phyloP scores from a whole-genome alignment of 1,140 invertebrate species.

The Coelopa frigida region DNA sequence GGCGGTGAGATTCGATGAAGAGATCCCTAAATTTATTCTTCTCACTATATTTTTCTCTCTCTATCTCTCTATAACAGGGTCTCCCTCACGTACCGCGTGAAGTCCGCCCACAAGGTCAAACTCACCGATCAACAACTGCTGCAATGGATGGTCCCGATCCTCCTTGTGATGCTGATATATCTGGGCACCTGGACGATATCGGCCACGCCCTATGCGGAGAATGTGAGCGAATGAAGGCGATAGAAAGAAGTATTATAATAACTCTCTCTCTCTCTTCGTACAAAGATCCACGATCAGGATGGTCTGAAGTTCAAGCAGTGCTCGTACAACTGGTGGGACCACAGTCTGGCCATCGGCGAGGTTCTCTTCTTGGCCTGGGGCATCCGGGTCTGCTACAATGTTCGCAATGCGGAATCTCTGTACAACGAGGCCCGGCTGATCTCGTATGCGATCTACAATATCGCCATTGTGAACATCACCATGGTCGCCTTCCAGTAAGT shows the following conservation, averaged over 20 bases:
- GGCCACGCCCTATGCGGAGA: constrained; percentile 67
- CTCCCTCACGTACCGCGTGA: constrained; percentile 87
- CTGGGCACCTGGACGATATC: constrained; percentile 83
- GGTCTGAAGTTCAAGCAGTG: constrained; percentile 81
- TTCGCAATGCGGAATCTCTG: constrained; percentile 81
- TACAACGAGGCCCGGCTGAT: constrained; percentile 89
- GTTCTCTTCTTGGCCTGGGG: constrained; percentile 85
- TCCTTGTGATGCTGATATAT: constrained; percentile 81
- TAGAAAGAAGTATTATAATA: too few species aligned
- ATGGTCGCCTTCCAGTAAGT: constrained; percentile 90
- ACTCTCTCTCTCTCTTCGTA: not conserved
- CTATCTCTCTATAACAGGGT: constrained; percentile 57
- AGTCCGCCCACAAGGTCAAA: constrained; percentile 86
- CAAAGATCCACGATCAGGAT: constrained; percentile 60
- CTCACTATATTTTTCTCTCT: not conserved
- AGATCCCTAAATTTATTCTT: too few species aligned
- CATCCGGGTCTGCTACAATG: constrained; percentile 82
- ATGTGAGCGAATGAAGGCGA: constrained; percentile 49
- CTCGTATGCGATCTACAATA: constrained; percentile 90
- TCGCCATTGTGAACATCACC: constrained; percentile 80
- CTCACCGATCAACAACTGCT: constrained; percentile 83
- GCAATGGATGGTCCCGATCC: constrained; percentile 85
- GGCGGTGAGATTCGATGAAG: constrained; percentile 63
- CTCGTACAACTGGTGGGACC: constrained; percentile 89
- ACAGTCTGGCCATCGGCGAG: constrained; percentile 80